Conservation (phyloP, 2,888 invertebrate genomes). For the Drosophila mimetica region DNA sequence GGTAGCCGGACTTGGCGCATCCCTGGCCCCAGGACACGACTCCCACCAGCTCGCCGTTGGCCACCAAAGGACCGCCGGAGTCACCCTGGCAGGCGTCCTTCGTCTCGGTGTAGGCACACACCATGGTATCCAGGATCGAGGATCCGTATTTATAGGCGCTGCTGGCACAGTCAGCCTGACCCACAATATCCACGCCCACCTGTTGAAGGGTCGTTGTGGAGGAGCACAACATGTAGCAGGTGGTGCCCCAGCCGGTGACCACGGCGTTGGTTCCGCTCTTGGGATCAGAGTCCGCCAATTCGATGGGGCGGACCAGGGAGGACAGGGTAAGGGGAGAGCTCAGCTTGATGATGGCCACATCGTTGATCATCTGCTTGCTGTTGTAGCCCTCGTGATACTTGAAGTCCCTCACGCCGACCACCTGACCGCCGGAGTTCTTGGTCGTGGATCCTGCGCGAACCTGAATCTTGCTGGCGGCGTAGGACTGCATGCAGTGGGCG, state of each 20-base stretch:
- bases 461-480: conserved; percentile 54
- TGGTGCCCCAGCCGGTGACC: conserved; percentile 83
- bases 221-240: conserved; percentile 62
- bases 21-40: conserved; percentile 83
- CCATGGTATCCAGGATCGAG: conserved; percentile 72
- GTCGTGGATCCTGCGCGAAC: conserved; percentile 83
- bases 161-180: conserved; percentile 50
- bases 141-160: conserved; percentile 56
- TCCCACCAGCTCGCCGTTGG: conserved; percentile 72
- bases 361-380: conserved; percentile 79
- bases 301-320: conserved; percentile 60
- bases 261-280: conserved; percentile 60
- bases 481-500: conserved; percentile 83
- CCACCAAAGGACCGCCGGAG: conserved; percentile 83
- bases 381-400: conserved; percentile 81
- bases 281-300: too few species aligned
- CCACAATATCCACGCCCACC: conserved; percentile 65
- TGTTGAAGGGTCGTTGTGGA: conserved; percentile 51
- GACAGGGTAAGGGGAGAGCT: conserved; percentile 66
- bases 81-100: conserved; percentile 83
- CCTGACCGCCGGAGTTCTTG: conserved; percentile 81
- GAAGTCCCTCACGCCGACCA: conserved; percentile 74
- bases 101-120: conserved; percentile 79
- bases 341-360: conserved; percentile 84
- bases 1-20: conserved; percentile 78